Evolutionary conservation across 2,797 vertebrate genomes (phyloP).

Genomic region (Molothrus aeneus): DNA sequence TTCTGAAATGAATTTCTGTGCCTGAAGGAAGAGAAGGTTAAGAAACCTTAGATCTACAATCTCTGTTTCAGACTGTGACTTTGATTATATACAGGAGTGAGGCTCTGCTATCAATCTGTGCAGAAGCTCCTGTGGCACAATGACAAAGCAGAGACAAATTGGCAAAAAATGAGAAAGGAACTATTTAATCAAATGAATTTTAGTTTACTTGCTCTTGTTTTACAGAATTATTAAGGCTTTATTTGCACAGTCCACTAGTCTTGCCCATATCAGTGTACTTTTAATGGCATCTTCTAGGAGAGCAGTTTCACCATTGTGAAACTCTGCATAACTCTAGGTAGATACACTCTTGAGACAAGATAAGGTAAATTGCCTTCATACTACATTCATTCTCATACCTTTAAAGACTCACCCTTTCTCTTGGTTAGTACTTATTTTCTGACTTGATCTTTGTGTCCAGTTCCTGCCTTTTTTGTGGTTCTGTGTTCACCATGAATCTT

Average conservation of each 20-base stretch:
- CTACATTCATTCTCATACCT: neutral
- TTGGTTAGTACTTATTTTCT: neutral
- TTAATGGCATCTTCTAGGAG: no score
- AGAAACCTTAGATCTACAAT: neutral
- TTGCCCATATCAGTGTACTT: neutral
- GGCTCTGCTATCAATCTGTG: neutral
- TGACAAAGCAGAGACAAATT: neutral
- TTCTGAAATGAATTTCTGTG: slow-evolving; percentile 3
- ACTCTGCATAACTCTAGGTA: neutral
- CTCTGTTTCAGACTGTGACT: neutral
- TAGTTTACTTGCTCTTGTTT: neutral
- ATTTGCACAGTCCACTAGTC: neutral
- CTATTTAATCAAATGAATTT: neutral
- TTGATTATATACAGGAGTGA: neutral
- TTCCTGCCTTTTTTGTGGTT: neutral
- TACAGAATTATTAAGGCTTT: neutral
- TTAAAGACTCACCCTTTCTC: neutral
- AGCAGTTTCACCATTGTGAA: neutral
- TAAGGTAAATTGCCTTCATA: neutral
- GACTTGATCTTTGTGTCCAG: neutral
- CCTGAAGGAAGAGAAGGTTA: neutral
- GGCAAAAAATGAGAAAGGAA: neutral
- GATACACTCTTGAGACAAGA: neutral
- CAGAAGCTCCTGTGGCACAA: neutral
- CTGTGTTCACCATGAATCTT: neutral